Evolutionary conservation across 2,113 vertebrate genomes (phyloP).

Genomic region (Erythrocercus mccallii): DNA sequence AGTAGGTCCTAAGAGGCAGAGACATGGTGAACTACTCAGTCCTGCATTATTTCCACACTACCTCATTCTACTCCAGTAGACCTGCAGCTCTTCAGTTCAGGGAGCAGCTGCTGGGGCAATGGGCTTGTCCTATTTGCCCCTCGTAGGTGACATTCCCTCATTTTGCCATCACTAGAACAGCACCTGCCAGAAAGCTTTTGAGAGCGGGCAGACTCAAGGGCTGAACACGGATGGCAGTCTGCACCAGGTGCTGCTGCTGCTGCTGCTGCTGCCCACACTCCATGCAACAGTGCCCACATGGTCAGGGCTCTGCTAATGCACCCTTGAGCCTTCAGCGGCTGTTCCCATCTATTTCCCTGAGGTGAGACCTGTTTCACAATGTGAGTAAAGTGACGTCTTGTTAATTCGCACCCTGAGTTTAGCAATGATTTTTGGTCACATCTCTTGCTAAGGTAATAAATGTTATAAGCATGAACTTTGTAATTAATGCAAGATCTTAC

Average conservation of each 20-base stretch:
- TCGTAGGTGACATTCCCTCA: not conserved
- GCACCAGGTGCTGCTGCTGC: not conserved
- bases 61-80: not conserved
- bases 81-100: not conserved
- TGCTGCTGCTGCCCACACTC: not conserved
- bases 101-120: not conserved
- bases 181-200: not conserved
- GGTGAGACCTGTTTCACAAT: not conserved
- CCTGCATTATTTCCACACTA: not conserved
- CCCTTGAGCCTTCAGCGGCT: not conserved
- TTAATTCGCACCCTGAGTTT: not conserved
- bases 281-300: rapidly evolving
- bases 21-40: not conserved
- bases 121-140: not conserved
- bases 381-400: not conserved
- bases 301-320: not conserved
- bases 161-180: not conserved
- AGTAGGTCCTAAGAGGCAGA: not conserved
- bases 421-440: not conserved
- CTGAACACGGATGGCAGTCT: not conserved
- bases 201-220: rapidly evolving
- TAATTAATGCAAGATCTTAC: not conserved
- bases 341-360: not conserved
- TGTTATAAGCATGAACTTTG: not conserved
- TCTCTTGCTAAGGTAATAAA: not conserved